Conservation (phyloP, 2,113 vertebrate species). For the Siniperca knerii region DNA sequence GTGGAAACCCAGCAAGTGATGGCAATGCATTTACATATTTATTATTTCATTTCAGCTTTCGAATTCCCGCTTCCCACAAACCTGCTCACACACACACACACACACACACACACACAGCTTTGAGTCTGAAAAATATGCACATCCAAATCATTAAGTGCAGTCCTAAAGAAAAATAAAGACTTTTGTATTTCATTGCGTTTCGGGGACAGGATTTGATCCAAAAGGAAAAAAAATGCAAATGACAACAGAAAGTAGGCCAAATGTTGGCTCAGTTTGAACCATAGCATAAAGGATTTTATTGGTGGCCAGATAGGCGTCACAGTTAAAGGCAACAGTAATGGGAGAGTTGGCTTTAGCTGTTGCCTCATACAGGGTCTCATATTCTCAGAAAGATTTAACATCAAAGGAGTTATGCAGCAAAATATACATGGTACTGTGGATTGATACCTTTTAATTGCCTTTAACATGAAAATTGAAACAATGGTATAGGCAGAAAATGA, state of each 20-base stretch:
- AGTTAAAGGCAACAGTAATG: conserved; percentile 18
- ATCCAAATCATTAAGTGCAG: conserved; percentile 42
- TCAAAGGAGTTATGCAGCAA: conserved; percentile 21
- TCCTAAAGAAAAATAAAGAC: conserved; percentile 6
- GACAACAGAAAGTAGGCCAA: conserved; percentile 56
- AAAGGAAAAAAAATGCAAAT: conserved; percentile 43
- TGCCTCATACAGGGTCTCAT: conserved; percentile 29
- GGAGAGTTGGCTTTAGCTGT: conserved; percentile 33
- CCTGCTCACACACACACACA: not conserved
- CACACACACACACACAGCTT: conserved; percentile 11
- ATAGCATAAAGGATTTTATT: conserved; percentile 48
- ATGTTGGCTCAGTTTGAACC: conserved; percentile 48
- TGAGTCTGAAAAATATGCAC: conserved; percentile 42
- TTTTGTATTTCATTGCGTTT: conserved; percentile 45
- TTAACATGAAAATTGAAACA: not conserved
- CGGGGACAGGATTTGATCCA: conserved; percentile 39
- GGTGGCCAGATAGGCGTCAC: conserved; percentile 41
- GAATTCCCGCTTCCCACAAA: conserved; percentile 36
- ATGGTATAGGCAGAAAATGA: not conserved
- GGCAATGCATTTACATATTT: conserved; percentile 70
- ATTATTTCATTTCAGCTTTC: conserved; percentile 67
- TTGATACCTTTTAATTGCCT: not conserved
- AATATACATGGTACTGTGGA: not conserved
- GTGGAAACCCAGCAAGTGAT: conserved; percentile 63
- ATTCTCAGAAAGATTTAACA: conserved; percentile 20